A percentile compares a stretch with the other conserved stretches of the same genome.
phyloP scores from a whole-genome alignment of 2,888 invertebrate genomes.

The Iphiclides podalirius region DNA sequence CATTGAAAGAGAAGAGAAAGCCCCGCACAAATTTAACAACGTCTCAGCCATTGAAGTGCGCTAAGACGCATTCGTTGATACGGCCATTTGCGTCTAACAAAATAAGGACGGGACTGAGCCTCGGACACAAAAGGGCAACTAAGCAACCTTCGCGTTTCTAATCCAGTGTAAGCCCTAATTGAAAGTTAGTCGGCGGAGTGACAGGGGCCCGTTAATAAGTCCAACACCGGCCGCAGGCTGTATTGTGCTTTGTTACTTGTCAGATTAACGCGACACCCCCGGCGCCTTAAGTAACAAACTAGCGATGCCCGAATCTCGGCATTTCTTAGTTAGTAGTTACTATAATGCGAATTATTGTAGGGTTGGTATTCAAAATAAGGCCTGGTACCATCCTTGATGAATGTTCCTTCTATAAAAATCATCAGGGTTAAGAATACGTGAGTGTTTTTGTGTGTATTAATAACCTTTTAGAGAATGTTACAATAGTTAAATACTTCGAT shows the following conservation, averaged over 20 bases:
- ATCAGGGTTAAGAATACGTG: no score
- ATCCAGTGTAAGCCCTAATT: constrained; percentile 46
- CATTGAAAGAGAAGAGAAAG: no score
- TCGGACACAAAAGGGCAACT: constrained; percentile 20
- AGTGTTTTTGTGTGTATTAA: no score
- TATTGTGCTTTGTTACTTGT: constrained; percentile 52
- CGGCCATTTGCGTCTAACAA: not conserved
- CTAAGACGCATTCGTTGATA: not conserved
- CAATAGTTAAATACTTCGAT: no score
- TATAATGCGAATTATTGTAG: constrained; percentile 22
- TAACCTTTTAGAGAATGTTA: no score
- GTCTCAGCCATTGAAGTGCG: no score
- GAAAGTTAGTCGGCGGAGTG: constrained; percentile 52
- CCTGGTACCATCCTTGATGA: no score
- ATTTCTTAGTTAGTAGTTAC: constrained; percentile 36
- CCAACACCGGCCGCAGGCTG: constrained; percentile 39
- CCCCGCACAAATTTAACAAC: no score
- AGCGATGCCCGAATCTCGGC: constrained; percentile 43
- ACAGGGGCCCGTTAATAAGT: constrained; percentile 55
- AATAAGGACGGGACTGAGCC: not conserved
- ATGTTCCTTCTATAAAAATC: no score
- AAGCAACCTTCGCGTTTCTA: constrained; percentile 22
- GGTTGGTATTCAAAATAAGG: constrained; percentile 8
- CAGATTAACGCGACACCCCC: constrained; percentile 52
- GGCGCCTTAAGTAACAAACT: constrained; percentile 48